Base-by-base conservation (phyloP, 2,888 invertebrate genomes). In the Rotaria socialis region DNA sequence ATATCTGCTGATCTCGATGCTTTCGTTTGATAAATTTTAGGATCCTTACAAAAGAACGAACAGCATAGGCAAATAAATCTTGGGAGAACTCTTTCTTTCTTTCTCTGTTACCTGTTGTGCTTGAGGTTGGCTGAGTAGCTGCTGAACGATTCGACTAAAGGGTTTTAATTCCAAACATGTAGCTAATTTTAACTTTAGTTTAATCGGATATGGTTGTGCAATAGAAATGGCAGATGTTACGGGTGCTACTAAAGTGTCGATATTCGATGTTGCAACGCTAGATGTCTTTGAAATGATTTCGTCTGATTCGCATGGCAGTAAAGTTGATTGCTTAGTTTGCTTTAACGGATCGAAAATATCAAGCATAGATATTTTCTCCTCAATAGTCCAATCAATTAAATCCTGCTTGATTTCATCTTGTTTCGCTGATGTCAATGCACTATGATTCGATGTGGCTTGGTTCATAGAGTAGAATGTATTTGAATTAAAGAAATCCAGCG, bases 101-200 rank as follows among this genome's bases (percentile, higher is more conserved):
- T 7, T 41, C 43, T 75, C 5, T 43, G n/a, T 47, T 80, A 80
- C 80, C 47, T 80, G 47, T 80, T 80, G 24, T 24, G 43, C n/a
- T 47, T 43, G 47, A n/a, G 24, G 2, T 43, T 80, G 47, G n/a
- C n/a, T 80, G 24, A 14, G 22, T 2, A 80, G 47, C 2, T 14
- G 24, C 47, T 80, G 14, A 24, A 47, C 80, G n/a, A 80, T 24
- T 47, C n/a, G 47, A 47, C 80, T 80, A 2, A 80, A n/a, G 19
- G 80, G 47, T 47, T 80, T 80, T 22, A 80, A 24, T 47, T 80
- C 80, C 47, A 24, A 22, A n/a, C 22, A 80, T 14, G 80, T 3
- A n/a, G 80, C 2, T 47, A 80, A 47, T 80, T 80, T 47, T n/a
- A 80, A 80, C 47, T n/a, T 22, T 80, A 80, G 47, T 80, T 47